Evolutionary conservation across 2,797 vertebrate species (phyloP).

Genomic region (Capromys pilorides): DNA sequence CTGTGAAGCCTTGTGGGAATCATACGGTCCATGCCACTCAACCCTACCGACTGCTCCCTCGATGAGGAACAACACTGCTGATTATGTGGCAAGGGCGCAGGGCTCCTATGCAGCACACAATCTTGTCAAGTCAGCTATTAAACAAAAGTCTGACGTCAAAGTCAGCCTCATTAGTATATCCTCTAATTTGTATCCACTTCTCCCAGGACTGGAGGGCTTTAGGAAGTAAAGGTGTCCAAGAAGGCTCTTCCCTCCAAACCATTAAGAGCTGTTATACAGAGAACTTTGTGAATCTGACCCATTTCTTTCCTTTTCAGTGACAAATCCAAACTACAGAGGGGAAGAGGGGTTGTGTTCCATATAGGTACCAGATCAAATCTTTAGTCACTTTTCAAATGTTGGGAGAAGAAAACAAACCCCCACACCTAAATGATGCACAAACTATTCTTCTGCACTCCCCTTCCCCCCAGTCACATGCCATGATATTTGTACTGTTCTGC

Average conservation of each 20-base stretch:
- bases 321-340: not conserved
- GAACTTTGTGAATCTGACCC: not conserved
- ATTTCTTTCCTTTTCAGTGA: not conserved
- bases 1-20: not conserved
- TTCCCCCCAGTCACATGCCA: accelerated
- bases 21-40: accelerated
- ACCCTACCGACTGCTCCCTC: too few species aligned
- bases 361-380: not conserved
- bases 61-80: not conserved
- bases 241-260: not conserved
- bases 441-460: not conserved
- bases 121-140: not conserved
- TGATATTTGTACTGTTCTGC: not conserved
- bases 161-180: not conserved
- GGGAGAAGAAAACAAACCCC: not conserved
- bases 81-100: too few species aligned
- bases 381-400: not conserved
- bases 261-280: not conserved
- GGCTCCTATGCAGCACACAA: not conserved
- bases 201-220: not conserved
- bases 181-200: not conserved
- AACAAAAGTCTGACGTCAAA: not conserved
- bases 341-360: too few species aligned
- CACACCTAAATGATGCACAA: not conserved
- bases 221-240: not conserved